These are phyloP conservation scores for Orchestia grillus DNA, from an alignment of 1,140 invertebrate genomes.

Conservation along the genomic window DNA sequence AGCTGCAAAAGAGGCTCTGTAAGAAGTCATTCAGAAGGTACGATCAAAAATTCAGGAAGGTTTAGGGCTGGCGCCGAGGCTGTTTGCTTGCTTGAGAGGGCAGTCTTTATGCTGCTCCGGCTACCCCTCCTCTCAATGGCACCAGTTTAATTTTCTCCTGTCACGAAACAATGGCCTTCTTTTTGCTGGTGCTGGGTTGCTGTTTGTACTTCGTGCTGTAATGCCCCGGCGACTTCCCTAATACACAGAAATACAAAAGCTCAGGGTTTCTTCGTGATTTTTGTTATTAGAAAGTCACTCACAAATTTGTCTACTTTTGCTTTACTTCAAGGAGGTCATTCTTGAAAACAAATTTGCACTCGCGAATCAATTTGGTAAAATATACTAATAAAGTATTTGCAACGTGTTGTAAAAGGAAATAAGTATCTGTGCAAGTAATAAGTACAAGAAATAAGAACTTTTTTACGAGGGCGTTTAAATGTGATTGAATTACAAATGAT, in stretches of 20 bases:
- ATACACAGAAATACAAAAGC: not conserved
- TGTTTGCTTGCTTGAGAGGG: constrained; percentile 50
- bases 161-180: constrained; percentile 39
- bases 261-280: not conserved
- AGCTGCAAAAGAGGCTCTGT: constrained; percentile 49
- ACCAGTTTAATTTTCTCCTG: constrained; percentile 53
- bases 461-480: not conserved
- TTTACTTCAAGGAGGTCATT: not conserved
- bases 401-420: not conserved
- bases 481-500: not conserved
- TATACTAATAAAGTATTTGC: not conserved
- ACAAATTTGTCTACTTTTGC: not conserved
- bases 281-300: not conserved
- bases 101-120: constrained; percentile 35
- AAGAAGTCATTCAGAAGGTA: constrained; percentile 55
- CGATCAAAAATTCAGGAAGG: constrained; percentile 50
- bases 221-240: not conserved
- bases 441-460: not conserved
- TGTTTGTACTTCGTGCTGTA: not conserved
- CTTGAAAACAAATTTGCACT: not conserved
- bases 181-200: not conserved
- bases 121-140: constrained; percentile 48
- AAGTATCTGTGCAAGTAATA: not conserved
- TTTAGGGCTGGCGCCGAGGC: constrained; percentile 51
- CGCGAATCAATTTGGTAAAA: not conserved